Conservation (phyloP, 1,140 invertebrate genomes). For the Panulirus ornatus region DNA sequence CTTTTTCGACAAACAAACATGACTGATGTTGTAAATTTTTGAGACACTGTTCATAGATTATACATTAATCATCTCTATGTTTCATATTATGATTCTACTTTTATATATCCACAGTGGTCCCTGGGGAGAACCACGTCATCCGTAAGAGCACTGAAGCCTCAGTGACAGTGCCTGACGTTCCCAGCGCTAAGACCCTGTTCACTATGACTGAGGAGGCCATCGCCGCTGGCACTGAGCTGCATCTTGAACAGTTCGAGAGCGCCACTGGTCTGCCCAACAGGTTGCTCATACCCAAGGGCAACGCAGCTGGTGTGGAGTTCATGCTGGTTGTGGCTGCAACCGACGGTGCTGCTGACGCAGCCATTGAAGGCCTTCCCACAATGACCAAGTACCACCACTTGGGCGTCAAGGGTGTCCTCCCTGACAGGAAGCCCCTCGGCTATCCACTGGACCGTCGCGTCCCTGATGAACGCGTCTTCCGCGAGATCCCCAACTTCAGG, state of each 20-base stretch:
- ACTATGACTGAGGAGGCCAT: constrained; percentile 28
- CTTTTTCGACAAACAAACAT: too few species aligned
- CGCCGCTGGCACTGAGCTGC: background rate
- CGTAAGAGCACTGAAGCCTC: constrained; percentile 14
- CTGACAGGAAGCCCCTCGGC: constrained; percentile 30
- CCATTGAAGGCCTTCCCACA: background rate
- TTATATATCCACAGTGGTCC: background rate
- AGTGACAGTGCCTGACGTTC: constrained; percentile 53
- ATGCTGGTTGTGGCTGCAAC: constrained; percentile 31
- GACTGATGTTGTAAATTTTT: too few species aligned
- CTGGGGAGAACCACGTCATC: constrained; percentile 25
- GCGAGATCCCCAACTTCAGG: constrained; percentile 13
- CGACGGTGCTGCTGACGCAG: constrained; percentile 26
- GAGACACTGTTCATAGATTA: too few species aligned
- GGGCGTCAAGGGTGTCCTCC: constrained; percentile 9
- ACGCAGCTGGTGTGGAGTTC: constrained; percentile 21
- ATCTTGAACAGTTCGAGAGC: constrained; percentile 28
- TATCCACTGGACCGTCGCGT: constrained; percentile 47
- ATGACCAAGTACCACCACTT: constrained; percentile 23
- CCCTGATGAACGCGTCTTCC: constrained; percentile 34
- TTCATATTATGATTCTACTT: background rate
- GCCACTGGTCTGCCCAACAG: constrained; percentile 47
- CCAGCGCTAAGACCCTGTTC: constrained; percentile 32
- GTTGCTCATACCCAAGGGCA: constrained; percentile 57
- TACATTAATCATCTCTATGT: too few species aligned